Base-by-base conservation (phyloP, 2,113 vertebrate species). In the Australoheros scitulus region DNA sequence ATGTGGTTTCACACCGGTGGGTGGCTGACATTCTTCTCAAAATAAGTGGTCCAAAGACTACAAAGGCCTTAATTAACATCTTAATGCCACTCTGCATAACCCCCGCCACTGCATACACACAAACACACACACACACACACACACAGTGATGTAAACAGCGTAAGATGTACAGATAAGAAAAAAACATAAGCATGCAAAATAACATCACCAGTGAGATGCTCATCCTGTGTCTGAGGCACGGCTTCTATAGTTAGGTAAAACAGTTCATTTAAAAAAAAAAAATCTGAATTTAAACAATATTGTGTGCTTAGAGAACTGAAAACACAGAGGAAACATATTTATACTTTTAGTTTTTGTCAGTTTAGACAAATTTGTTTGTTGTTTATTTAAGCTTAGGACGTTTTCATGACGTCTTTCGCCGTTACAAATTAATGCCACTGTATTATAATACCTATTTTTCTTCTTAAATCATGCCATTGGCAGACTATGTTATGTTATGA, bases 11-110 rank as follows among this genome's bases (percentile, higher is more conserved):
- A 85, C 91, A 87, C 59, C 52, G 83, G 82, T 86, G 76, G 82
- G 83, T 38, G 5, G 79, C 61, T 90, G 87, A 87, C 89, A 89
- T 84, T 89, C 91, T 84, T 68, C 41, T 50, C 59, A 84, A 87
- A 81, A 79, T 87, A 82, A 92, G 87, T 86, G 83, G 83, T 89
- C 85, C 2, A 14, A 79, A 84, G 83, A 92, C 59, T 75, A 82
- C 87, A 93, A 76, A 88, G 77, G 38, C 55, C 68, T 87, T 91
- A 88, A 92, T 92, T 89, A 86, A 88, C 81, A 84, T 82, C 80
- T 80, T 85, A 86, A 81, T 87, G 79, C 59, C 60, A 72, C 80
- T 82, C 43, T 36, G 56, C 17, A 57, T 68, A 61, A 70, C 52
- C 32, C 36, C 18, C 11, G 36, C 60, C 36, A 41, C 50, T 55